Conservation (phyloP, 2,113 vertebrate genomes). For the Meleagris gallopavo region DNA sequence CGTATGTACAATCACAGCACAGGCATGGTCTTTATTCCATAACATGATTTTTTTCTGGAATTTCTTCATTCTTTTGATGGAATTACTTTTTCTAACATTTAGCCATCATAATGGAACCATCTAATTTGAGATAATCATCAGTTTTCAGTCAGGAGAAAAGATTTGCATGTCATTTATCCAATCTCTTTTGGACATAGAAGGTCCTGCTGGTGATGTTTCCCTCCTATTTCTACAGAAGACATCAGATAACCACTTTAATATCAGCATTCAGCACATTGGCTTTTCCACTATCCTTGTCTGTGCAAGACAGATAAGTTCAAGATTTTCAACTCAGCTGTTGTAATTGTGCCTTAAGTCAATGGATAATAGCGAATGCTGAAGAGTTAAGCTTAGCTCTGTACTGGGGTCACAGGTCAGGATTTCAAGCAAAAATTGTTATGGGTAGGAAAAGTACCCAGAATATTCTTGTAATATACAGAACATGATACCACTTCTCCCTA, state of each 20-base stretch:
- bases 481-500: background rate
- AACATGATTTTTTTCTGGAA: background rate
- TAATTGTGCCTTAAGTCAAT: background rate
- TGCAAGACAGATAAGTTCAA: background rate
- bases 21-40: background rate
- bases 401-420: background rate
- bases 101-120: background rate
- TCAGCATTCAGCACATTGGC: fast-evolving
- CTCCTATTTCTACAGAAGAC: background rate
- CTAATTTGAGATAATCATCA: background rate
- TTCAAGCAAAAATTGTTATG: background rate
- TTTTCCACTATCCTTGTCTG: background rate
- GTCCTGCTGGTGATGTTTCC: background rate
- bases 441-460: background rate
- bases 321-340: background rate
- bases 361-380: background rate
- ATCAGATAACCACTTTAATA: background rate
- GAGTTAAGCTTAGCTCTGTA: background rate
- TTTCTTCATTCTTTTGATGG: background rate
- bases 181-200: background rate
- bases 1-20: background rate
- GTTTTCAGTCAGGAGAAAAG: background rate
- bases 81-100: background rate
- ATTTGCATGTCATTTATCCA: background rate
- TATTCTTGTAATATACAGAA: background rate